These are phyloP conservation scores for Bicyclus anynana DNA, from an alignment of 1,140 invertebrate species.

Conservation along the genomic window DNA sequence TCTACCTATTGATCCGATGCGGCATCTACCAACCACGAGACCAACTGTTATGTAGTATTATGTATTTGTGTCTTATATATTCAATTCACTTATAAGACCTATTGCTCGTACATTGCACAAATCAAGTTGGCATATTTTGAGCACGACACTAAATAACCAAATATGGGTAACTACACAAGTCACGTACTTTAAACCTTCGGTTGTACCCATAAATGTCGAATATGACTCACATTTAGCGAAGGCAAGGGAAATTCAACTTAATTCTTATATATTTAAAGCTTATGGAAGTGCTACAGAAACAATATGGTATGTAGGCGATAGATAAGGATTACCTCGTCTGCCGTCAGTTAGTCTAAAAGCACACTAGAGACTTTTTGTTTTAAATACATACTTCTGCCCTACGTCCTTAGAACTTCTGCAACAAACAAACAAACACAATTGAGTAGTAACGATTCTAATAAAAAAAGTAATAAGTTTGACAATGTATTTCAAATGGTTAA, in stretches of 20 bases:
- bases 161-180: constrained; percentile 33
- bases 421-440: too few species aligned
- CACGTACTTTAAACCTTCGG: constrained; percentile 30
- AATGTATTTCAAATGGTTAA: too few species aligned
- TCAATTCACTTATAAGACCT: background rate
- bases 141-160: constrained; percentile 31
- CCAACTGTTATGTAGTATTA: too few species aligned
- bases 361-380: constrained; percentile 14
- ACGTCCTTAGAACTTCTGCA: too few species aligned
- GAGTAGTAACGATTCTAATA: too few species aligned
- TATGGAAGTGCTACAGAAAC: background rate
- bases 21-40: too few species aligned
- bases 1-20: too few species aligned
- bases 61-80: too few species aligned
- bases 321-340: constrained; percentile 42
- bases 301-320: constrained; percentile 41
- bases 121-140: constrained; percentile 10
- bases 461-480: too few species aligned
- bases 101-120: constrained; percentile 1
- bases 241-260: constrained; percentile 26
- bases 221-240: constrained; percentile 24
- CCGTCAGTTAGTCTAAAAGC: background rate
- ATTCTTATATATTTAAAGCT: constrained; percentile 16
- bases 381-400: too few species aligned
- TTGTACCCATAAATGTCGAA: constrained; percentile 30